phyloP scores from a whole-genome alignment of 1,140 invertebrate species.

The Notospermus geniculatus region DNA sequence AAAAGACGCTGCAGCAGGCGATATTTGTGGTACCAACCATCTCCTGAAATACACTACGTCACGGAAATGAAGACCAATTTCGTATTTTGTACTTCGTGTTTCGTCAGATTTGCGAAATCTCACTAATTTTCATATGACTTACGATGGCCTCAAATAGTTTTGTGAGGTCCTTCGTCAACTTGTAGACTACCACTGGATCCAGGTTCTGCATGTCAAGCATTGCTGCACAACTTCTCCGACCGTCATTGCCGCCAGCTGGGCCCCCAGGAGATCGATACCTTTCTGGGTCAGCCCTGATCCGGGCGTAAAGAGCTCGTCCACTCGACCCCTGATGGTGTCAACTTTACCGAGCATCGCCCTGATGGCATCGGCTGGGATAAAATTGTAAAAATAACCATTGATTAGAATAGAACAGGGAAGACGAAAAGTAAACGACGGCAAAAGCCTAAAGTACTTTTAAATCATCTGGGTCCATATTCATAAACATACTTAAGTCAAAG shows the following conservation, averaged over 20 bases:
- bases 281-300: constrained; percentile 30
- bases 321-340: constrained; percentile 18
- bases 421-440: too few relatives aligned
- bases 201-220: constrained; percentile 32
- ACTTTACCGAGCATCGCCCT: constrained; percentile 18
- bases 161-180: constrained; percentile 29
- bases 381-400: too few relatives aligned
- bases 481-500: too few relatives aligned
- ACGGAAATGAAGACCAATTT: too few relatives aligned
- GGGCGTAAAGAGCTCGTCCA: constrained; percentile 26
- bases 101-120: too few relatives aligned
- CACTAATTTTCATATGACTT: neutral
- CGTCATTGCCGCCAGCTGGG: constrained; percentile 38
- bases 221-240: constrained; percentile 30
- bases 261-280: constrained; percentile 29
- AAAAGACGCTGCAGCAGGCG: too few relatives aligned
- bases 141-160: constrained; percentile 31
- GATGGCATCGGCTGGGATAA: constrained; percentile 22
- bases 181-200: constrained; percentile 26
- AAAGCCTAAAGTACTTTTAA: too few relatives aligned
- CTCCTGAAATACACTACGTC: too few relatives aligned
- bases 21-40: too few relatives aligned
- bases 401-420: too few relatives aligned
- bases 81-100: too few relatives aligned
- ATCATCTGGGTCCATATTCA: too few relatives aligned